Evolutionary conservation across 2,113 vertebrate species (phyloP).

Genomic region (Xenus cinereus): DNA sequence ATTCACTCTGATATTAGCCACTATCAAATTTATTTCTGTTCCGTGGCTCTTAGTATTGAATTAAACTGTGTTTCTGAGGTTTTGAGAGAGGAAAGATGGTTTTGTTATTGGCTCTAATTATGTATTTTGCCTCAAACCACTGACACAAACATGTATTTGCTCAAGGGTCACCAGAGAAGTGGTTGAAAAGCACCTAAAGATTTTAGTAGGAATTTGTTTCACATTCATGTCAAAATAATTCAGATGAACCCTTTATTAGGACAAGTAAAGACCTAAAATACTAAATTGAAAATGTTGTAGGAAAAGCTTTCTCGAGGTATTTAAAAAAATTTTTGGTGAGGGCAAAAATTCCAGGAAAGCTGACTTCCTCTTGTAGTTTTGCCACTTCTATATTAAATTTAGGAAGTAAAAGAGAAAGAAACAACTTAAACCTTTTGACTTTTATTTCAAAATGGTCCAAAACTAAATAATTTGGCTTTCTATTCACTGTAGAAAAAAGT

Average conservation of each 20-base stretch:
- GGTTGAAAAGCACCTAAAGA: background rate
- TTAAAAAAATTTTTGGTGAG: background rate
- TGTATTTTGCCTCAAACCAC: background rate
- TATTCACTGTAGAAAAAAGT: background rate
- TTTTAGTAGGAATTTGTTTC: background rate
- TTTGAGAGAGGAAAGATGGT: background rate
- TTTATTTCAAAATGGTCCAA: background rate
- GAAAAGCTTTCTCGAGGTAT: background rate
- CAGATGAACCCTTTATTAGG: background rate
- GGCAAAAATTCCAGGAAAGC: background rate
- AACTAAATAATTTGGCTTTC: background rate
- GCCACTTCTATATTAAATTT: background rate
- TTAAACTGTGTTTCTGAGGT: slow-evolving; percentile 1
- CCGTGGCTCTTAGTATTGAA: background rate
- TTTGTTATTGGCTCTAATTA: slow-evolving; percentile 10
- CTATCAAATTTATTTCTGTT: slow-evolving; percentile 6
- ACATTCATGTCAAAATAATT: background rate
- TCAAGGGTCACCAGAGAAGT: slow-evolving; percentile 15
- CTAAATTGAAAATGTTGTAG: background rate
- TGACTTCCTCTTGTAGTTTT: background rate
- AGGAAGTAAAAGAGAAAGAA: background rate
- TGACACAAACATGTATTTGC: slow-evolving; percentile 3
- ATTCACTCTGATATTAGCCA: background rate
- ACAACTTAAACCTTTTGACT: background rate
- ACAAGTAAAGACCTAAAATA: background rate